Evolutionary conservation across 2,797 vertebrate genomes (phyloP).

Genomic region (Aquila chrysaetos): DNA sequence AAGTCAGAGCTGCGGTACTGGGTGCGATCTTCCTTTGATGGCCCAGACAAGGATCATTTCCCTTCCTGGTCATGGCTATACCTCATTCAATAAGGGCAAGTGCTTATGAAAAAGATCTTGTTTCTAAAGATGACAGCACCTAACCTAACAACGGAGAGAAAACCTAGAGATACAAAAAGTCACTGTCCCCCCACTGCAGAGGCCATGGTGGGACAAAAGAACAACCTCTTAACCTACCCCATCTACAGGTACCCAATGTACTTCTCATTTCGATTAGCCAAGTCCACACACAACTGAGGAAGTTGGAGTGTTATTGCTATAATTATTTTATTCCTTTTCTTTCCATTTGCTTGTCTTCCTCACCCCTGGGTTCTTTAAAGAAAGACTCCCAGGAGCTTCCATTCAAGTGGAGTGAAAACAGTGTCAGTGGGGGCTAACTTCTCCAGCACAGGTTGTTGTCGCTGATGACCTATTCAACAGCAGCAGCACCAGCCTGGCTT

Average conservation of each 20-base stretch:
- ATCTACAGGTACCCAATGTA: neutral
- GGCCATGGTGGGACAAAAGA: neutral
- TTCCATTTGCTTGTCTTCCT: constrained; percentile 24
- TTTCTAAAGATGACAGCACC: neutral
- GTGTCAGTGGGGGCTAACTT: constrained; percentile 60
- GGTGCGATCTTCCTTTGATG: neutral
- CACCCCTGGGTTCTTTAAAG: constrained; percentile 46
- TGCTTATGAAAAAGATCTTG: neutral
- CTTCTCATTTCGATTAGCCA: neutral
- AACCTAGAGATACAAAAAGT: neutral
- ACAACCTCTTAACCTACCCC: neutral
- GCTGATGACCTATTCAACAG: constrained; percentile 57
- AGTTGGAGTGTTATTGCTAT: neutral
- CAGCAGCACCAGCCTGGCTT: constrained; percentile 51
- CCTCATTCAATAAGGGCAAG: neutral
- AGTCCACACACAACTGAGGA: neutral
- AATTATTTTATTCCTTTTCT: constrained; percentile 38
- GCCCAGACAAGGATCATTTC: neutral
- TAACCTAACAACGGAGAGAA: neutral
- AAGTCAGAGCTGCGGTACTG: neutral
- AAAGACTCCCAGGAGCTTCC: constrained; percentile 52
- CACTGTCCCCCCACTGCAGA: neutral
- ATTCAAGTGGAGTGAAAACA: constrained; percentile 63
- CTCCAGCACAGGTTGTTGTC: constrained; percentile 49
- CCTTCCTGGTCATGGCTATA: neutral